Conservation (phyloP, 2,888 invertebrate species). For the Ellobium chinense region DNA sequence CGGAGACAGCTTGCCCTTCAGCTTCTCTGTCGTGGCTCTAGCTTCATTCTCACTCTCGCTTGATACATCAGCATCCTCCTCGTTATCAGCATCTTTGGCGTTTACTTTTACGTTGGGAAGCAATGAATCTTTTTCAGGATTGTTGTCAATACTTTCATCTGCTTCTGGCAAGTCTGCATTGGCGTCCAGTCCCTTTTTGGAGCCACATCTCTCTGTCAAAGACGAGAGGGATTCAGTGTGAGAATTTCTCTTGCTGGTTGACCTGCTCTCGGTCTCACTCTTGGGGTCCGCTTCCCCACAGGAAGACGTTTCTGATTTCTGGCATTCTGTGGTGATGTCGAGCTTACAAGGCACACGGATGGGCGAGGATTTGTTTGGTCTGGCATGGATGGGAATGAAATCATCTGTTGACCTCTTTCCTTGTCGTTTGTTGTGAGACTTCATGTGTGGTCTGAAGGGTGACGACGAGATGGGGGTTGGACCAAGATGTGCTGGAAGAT, state of each 20-base stretch:
- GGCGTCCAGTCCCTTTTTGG: not conserved
- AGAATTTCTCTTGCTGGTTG: slow-evolving; percentile 16
- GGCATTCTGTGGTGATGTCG: not conserved
- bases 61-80: slow-evolving; percentile 1
- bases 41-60: not conserved
- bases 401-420: not conserved
- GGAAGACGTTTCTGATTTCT: not conserved
- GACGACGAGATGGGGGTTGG: not conserved
- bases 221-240: slow-evolving; percentile 28
- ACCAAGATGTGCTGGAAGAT: not conserved
- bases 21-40: not conserved
- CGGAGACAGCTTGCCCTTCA: not conserved
- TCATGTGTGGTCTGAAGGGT: not conserved
- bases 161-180: not conserved
- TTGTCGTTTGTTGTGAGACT: not conserved
- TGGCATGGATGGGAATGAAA: not conserved
- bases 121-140: not conserved
- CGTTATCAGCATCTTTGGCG: not conserved
- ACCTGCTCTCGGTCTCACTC: slow-evolving; percentile 42
- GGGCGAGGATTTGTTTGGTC: not conserved
- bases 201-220: not conserved
- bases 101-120: not conserved
- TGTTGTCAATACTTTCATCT: not conserved
- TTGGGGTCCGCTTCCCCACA: not conserved
- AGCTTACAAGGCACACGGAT: not conserved